Percentiles rank a stretch among this genome's conserved stretches.
These are phyloP conservation scores for Hanleya hanleyi DNA, from an alignment of 2,888 invertebrate genomes.

Conservation along the genomic window DNA sequence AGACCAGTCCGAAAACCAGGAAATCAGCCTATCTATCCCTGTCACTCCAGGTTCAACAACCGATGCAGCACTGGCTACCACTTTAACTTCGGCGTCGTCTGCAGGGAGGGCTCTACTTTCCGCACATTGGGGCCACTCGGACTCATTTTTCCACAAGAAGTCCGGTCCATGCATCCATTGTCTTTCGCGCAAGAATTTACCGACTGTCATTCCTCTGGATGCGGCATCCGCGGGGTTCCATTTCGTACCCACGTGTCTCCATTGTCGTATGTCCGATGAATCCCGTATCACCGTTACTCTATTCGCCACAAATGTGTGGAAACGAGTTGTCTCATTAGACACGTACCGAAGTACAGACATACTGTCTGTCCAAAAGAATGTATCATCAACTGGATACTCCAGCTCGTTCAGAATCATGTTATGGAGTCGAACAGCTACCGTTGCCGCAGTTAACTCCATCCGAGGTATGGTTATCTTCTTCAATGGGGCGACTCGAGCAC, in stretches of 20 bases:
- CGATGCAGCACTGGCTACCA: no score
- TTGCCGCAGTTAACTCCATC: conserved; percentile 35
- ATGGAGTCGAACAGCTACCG: conserved; percentile 18
- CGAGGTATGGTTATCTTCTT: conserved; percentile 29
- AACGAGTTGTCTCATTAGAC: conserved; percentile 20
- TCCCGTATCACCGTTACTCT: conserved; percentile 28
- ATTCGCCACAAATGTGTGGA: conserved; percentile 38
- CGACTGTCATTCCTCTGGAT: conserved; percentile 20
- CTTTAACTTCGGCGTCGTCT: no score
- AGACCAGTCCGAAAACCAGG: not conserved
- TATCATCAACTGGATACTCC: not conserved
- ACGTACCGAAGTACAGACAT: conserved; percentile 28
- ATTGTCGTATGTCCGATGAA: conserved; percentile 7
- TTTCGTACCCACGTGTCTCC: conserved; percentile 10
- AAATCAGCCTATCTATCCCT: not conserved
- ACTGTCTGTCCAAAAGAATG: conserved; percentile 23
- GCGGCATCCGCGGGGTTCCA: conserved; percentile 20
- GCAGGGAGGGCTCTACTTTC: no score
- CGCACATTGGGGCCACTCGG: no score
- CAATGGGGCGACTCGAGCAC: conserved; percentile 30
- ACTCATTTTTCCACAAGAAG: no score
- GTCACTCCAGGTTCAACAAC: no score
- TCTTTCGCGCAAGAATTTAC: not conserved
- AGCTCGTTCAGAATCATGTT: conserved; percentile 13
- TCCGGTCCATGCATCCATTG: conserved; percentile 22